Evolutionary conservation across 1,140 invertebrate genomes (phyloP).

Genomic region (Aricia agestis): DNA sequence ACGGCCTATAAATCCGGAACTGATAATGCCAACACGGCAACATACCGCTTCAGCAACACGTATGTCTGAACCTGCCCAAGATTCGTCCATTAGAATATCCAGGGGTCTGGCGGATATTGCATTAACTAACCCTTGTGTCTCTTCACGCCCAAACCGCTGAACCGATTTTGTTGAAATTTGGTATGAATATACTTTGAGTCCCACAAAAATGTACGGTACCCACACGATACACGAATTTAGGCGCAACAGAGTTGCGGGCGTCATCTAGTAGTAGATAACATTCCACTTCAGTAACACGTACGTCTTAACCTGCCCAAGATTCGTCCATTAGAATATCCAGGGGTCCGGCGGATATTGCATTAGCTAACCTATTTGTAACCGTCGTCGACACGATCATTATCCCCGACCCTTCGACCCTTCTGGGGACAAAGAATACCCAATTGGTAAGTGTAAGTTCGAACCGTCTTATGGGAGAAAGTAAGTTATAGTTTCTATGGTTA

Average conservation of each 20-base stretch:
- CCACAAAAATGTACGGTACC: too few species aligned
- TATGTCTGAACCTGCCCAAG: background rate
- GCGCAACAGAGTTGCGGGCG: too few species aligned
- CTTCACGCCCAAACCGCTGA: too few species aligned
- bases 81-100: slow-evolving; percentile 49
- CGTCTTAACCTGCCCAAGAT: slow-evolving; percentile 10
- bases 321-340: slow-evolving; percentile 50
- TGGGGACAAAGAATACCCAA: background rate
- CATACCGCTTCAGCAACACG: background rate
- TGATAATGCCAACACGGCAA: too few species aligned
- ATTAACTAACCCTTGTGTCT: slow-evolving; percentile 68
- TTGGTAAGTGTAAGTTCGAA: background rate
- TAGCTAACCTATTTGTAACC: slow-evolving; percentile 69
- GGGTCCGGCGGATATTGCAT: slow-evolving; percentile 58
- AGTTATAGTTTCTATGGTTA: background rate
- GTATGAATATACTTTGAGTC: too few species aligned
- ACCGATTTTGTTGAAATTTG: too few species aligned
- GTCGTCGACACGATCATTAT: slow-evolving; percentile 57
- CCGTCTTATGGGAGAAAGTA: background rate
- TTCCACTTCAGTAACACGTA: background rate
- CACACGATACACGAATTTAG: too few species aligned
- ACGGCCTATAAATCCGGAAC: too few species aligned
- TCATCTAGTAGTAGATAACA: too few species aligned
- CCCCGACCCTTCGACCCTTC: slow-evolving; percentile 21
- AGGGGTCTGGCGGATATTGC: slow-evolving; percentile 54